Percentiles rank a stretch among this genome's conserved stretches.
phyloP scores from a whole-genome alignment of 2,797 vertebrate species.

The Peromyscus melanophrys region DNA sequence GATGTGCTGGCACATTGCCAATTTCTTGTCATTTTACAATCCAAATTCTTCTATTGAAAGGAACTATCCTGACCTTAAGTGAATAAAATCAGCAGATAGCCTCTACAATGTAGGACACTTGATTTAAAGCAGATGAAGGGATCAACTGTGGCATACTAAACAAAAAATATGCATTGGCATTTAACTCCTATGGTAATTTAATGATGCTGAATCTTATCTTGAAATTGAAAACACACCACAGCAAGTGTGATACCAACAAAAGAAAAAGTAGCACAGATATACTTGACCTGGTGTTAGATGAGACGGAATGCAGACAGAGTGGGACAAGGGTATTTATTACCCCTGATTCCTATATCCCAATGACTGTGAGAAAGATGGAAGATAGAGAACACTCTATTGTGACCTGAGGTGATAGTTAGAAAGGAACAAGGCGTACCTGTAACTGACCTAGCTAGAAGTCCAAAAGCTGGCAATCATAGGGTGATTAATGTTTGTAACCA shows the following conservation, averaged over 20 bases:
- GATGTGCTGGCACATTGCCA: not conserved
- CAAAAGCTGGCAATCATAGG: not conserved
- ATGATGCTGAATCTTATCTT: not conserved
- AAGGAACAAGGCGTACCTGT: not conserved
- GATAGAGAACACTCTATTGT: not conserved
- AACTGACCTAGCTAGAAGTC: not conserved
- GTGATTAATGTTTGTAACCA: not conserved
- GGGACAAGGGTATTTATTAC: not conserved
- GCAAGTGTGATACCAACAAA: not conserved
- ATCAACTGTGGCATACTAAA: not conserved
- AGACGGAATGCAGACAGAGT: not conserved
- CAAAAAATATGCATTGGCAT: not conserved
- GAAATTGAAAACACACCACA: not conserved
- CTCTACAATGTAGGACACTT: not conserved
- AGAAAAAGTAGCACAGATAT: not conserved
- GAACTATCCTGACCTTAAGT: not conserved
- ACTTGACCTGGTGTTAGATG: not conserved
- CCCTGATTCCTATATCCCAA: accelerated
- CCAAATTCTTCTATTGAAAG: accelerated
- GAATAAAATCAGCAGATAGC: not conserved
- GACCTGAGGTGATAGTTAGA: not conserved
- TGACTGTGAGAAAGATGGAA: accelerated
- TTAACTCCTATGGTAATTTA: not conserved
- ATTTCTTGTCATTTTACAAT: not conserved
- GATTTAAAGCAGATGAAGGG: not conserved